Percentiles rank a stretch among this genome's conserved stretches.
Evolutionary conservation across 2,797 vertebrate genomes (phyloP).

Genomic region (Adrianichthys oophorus): DNA sequence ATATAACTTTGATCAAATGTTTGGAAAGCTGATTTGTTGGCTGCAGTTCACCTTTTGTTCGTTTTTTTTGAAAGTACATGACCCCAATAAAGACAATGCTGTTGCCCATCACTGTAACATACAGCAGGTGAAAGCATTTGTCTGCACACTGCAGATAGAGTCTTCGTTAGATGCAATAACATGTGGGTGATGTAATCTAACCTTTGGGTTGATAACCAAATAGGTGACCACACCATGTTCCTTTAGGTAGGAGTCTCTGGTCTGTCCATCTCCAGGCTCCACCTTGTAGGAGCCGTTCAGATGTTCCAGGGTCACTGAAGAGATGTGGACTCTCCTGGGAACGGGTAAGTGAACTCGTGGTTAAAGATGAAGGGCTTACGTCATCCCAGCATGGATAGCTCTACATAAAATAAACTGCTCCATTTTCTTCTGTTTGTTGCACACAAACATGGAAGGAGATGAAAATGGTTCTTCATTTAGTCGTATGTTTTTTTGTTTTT

Average conservation of each 20-base stretch:
- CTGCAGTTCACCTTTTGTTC: not conserved
- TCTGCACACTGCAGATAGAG: too few relatives aligned
- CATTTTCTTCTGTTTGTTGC: constrained; percentile 18
- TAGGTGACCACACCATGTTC: constrained; percentile 92
- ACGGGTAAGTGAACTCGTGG: constrained; percentile 12
- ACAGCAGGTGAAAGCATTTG: too few relatives aligned
- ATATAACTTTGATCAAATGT: constrained; percentile 9
- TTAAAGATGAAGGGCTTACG: constrained; percentile 5
- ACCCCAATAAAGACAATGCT: too few relatives aligned
- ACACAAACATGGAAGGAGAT: constrained; percentile 8
- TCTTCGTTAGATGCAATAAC: not conserved
- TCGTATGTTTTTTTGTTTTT: not conserved
- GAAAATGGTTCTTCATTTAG: not conserved
- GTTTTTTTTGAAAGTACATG: not conserved
- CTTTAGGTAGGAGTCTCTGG: constrained; percentile 92
- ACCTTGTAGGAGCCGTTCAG: constrained; percentile 95
- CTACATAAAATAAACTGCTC: constrained; percentile 14
- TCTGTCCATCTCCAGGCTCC: constrained; percentile 91
- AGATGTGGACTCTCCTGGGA: constrained; percentile 94
- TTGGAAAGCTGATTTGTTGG: constrained; percentile 2
- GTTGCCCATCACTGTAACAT: not conserved
- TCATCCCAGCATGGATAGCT: constrained; percentile 16
- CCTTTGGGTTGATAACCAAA: constrained; percentile 99
- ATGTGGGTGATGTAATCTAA: constrained; percentile 49
- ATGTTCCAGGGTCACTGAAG: constrained; percentile 93